Conservation (phyloP, 1,140 invertebrate species). For the Patella vulgata region DNA sequence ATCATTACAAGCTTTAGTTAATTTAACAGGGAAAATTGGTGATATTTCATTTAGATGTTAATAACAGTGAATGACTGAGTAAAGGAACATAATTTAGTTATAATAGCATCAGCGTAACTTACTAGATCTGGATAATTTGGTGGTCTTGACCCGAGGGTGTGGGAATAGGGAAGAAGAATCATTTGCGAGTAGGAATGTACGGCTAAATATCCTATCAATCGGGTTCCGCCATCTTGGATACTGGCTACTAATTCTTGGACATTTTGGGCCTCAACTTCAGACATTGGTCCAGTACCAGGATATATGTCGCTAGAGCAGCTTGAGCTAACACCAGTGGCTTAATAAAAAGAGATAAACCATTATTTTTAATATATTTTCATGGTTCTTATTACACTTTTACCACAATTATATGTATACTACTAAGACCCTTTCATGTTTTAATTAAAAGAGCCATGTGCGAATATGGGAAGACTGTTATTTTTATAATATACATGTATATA, state of each 20-base stretch:
- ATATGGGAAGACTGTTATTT: too few species aligned
- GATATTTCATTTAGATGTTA: too few species aligned
- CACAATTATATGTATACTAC: too few species aligned
- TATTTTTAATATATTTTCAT: too few species aligned
- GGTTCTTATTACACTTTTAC: too few species aligned
- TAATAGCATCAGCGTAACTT: too few species aligned
- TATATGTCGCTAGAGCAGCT: constrained; percentile 1
- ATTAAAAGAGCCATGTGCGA: too few species aligned
- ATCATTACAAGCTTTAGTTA: constrained; percentile 1
- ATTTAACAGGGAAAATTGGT: background rate
- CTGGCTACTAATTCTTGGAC: background rate
- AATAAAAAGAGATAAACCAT: too few species aligned
- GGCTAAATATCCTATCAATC: constrained; percentile 25
- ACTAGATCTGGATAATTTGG: constrained; percentile 8
- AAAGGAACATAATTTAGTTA: too few species aligned
- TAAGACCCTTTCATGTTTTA: too few species aligned
- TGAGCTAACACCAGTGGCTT: background rate
- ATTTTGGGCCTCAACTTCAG: background rate
- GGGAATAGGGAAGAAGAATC: constrained; percentile 23
- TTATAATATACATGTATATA: too few species aligned
- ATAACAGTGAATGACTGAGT: too few species aligned
- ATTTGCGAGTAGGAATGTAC: constrained; percentile 37
- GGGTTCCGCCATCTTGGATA: background rate
- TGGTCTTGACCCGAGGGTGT: constrained; percentile 4
- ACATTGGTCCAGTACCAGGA: background rate